Percentiles rank a stretch among this genome's conserved stretches.
Conservation (phyloP, 1,140 invertebrate genomes). For the Cheumatopsyche charites region DNA sequence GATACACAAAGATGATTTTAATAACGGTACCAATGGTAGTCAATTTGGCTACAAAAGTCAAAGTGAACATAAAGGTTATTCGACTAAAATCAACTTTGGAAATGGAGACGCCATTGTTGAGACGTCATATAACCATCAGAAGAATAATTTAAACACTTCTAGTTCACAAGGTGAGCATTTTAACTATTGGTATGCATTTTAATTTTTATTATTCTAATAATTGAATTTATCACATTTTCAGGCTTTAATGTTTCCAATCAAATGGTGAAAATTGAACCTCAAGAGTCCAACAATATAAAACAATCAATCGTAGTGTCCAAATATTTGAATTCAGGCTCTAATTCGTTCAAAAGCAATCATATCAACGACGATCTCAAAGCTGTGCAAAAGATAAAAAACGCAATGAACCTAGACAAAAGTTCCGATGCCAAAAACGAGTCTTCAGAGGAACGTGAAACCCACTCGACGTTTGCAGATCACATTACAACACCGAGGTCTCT, state of each 20-base stretch:
- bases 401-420: slow-evolving; percentile 42
- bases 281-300: slow-evolving; percentile 46
- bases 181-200: too few species aligned
- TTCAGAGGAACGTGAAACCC: slow-evolving; percentile 4
- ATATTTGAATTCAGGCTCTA: slow-evolving; percentile 47
- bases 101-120: slow-evolving; percentile 56
- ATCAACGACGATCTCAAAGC: slow-evolving; percentile 51
- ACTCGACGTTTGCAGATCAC: slow-evolving; percentile 40
- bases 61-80: slow-evolving; percentile 57
- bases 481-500: slow-evolving; percentile 41
- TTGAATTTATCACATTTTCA: neutral
- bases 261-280: slow-evolving; percentile 15
- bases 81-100: slow-evolving; percentile 64
- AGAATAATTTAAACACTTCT: slow-evolving; percentile 6
- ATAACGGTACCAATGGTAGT: neutral
- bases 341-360: slow-evolving; percentile 23
- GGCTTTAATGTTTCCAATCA: slow-evolving; percentile 17
- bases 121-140: slow-evolving; percentile 39
- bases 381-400: slow-evolving; percentile 52
- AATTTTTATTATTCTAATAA: too few species aligned
- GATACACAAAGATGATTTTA: slow-evolving; percentile 11
- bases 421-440: slow-evolving; percentile 25
- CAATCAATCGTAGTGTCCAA: slow-evolving; percentile 52
- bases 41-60: neutral
- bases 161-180: neutral